phyloP scores from a whole-genome alignment of 2,797 vertebrate species.

The Eremophila alpestris region DNA sequence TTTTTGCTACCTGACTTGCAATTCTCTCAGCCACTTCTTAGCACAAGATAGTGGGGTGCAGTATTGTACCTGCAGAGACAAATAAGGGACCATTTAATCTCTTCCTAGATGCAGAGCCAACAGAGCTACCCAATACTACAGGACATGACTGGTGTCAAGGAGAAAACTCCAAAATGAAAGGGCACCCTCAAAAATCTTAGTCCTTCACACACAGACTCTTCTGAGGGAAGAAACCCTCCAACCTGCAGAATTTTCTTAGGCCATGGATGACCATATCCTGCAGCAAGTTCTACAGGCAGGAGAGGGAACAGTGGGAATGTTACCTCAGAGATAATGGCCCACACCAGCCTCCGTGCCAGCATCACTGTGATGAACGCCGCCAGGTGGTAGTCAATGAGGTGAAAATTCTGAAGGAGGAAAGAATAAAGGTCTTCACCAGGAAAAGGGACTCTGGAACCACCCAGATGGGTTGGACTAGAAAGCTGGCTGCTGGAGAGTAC shows the following conservation, averaged over 20 bases:
- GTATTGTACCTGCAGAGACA: not conserved
- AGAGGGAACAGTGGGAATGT: slow-evolving; percentile 27
- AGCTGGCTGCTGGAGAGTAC: not conserved
- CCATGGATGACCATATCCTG: not conserved
- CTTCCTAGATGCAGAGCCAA: not conserved
- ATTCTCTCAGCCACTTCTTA: not conserved
- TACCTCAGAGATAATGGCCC: slow-evolving; percentile 97
- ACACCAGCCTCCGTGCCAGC: slow-evolving; percentile 95
- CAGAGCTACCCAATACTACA: not conserved
- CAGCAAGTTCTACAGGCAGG: not conserved
- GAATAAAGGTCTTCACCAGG: slow-evolving; percentile 38
- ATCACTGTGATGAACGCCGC: slow-evolving; percentile 97
- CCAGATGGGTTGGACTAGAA: not conserved
- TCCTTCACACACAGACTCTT: not conserved
- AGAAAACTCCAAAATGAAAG: not conserved
- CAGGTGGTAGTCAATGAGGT: slow-evolving; percentile 97
- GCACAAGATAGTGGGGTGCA: not conserved
- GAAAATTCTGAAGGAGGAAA: slow-evolving; percentile 89
- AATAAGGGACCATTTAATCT: not conserved
- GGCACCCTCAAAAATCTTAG: not conserved
- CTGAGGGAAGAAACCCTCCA: not conserved
- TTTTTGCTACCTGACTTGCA: not conserved
- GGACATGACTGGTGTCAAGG: not conserved
- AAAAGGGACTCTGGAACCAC: not conserved
- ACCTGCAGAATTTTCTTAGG: not conserved